Base-by-base conservation (phyloP, 2,797 vertebrate genomes). In the Neosilurus hyrtlii region DNA sequence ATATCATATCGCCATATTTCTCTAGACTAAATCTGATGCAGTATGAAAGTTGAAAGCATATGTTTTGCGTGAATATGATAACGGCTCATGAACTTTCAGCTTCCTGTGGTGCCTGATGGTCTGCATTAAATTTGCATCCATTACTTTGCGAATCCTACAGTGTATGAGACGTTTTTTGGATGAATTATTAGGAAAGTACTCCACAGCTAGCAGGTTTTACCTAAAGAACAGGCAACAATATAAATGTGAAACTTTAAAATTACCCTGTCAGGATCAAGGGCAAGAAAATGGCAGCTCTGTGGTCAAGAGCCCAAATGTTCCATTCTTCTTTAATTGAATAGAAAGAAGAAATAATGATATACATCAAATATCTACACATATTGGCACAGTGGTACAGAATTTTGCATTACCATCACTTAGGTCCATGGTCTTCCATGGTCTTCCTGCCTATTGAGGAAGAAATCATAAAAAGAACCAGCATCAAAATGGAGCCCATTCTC, bases 61-160 rank as follows among this genome's bases (percentile, higher is more conserved):
- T 11, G 20, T 74, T 63, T 66, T 73, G 68, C 26, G 22, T 43
- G 15, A 51, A 35, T 52, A 22, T 51, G 59, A 75, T 68, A 37
- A 54, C 26, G 11, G 18, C 70, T 75, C 26, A 76, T 84, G 16
- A 37, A 72, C 75, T 79, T 62, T 71, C 62, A 70, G 63, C 26
- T 81, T 59, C 37, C 83, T 62, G n/a, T 51, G 2, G 62, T n/a
- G 63, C 57, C 63, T 57, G 62, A 61, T 15, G 22, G 30, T 68
- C 56, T 77, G 83, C 63, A 56, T 76, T 66, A 20, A 10, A 81
- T 81, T 63, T 84, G 79, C 65, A 77, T 81, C 62, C 24, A 81
- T 81, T 84, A 77, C n/a, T 30, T 30, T 56, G 8, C n/a, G 14
- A 79, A 43, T 26, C 24, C 18, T 66, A 57, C 68, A 62, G 56